Conservation (phyloP, 2,888 invertebrate genomes). For the Stenodera caucasica region DNA sequence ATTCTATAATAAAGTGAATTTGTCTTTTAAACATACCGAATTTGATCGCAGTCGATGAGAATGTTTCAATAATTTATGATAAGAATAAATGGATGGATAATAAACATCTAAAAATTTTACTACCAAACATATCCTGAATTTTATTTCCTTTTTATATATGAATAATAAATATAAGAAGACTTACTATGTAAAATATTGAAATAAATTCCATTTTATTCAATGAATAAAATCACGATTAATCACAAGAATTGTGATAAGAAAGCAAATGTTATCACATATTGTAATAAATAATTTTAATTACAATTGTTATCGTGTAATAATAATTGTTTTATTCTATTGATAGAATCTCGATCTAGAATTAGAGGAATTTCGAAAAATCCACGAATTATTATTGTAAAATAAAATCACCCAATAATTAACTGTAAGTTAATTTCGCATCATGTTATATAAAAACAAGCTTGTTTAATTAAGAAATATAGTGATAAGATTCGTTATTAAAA, state of each 20-base stretch:
- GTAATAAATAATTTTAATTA: constrained; percentile 7
- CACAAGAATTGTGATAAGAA: neutral
- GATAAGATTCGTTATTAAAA: neutral
- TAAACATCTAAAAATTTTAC: neutral
- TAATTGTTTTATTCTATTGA: neutral
- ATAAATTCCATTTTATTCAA: neutral
- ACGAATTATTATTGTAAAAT: no score
- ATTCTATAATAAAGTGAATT: no score
- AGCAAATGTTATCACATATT: constrained; percentile 3
- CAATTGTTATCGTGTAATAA: neutral
- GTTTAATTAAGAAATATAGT: neutral
- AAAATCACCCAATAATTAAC: no score
- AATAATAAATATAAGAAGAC: neutral
- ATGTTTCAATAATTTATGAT: neutral
- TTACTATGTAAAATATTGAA: neutral
- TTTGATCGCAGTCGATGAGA: neutral
- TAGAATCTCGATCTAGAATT: neutral
- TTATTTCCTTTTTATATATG: neutral
- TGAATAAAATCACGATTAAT: constrained; percentile 4
- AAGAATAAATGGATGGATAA: neutral
- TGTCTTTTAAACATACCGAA: no score
- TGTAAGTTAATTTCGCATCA: no score
- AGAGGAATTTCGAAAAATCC: neutral
- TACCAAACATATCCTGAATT: neutral
- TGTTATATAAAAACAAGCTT: neutral